These are phyloP conservation scores for Crocallis elinguaria DNA, from an alignment of 2,888 invertebrate genomes.

Conservation along the genomic window DNA sequence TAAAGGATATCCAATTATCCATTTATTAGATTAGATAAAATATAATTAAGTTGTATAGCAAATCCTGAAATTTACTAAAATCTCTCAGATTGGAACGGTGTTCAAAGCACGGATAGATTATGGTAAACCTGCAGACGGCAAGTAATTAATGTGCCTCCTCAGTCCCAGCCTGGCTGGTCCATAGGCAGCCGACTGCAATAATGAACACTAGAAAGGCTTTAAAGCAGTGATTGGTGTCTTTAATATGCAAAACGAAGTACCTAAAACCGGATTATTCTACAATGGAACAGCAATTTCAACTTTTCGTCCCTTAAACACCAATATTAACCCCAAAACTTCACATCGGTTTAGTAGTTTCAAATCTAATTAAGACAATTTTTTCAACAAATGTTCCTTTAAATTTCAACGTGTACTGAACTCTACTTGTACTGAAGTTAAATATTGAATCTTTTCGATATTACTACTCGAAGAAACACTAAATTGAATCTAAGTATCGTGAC, in stretches of 20 bases:
- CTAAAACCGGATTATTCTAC: constrained; percentile 1
- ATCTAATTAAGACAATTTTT: constrained; percentile 41
- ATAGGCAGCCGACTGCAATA: constrained; percentile 55
- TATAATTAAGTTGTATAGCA: not conserved
- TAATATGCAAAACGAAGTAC: constrained; percentile 59
- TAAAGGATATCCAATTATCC: too few species aligned
- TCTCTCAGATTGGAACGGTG: constrained; percentile 1
- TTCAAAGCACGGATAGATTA: constrained; percentile 34
- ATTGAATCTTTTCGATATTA: constrained; percentile 37
- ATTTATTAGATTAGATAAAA: too few species aligned
- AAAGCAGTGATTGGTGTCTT: constrained; percentile 62
- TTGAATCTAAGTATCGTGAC: constrained; percentile 40
- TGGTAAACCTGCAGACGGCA: constrained; percentile 41
- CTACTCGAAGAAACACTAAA: constrained; percentile 26
- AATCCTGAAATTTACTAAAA: constrained; percentile 14
- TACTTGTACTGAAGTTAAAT: constrained; percentile 20
- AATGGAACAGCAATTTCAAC: constrained; percentile 1
- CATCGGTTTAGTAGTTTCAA: constrained; percentile 35
- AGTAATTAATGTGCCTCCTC: constrained; percentile 65
- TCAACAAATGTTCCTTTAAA: constrained; percentile 5
- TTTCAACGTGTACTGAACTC: too few species aligned
- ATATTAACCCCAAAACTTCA: constrained; percentile 40
- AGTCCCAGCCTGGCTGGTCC: constrained; percentile 27
- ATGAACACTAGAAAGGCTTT: constrained; percentile 51
- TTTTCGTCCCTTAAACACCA: constrained; percentile 17